Evolutionary conservation across 2,113 vertebrate species (phyloP).

Genomic region (Lonchura striata): DNA sequence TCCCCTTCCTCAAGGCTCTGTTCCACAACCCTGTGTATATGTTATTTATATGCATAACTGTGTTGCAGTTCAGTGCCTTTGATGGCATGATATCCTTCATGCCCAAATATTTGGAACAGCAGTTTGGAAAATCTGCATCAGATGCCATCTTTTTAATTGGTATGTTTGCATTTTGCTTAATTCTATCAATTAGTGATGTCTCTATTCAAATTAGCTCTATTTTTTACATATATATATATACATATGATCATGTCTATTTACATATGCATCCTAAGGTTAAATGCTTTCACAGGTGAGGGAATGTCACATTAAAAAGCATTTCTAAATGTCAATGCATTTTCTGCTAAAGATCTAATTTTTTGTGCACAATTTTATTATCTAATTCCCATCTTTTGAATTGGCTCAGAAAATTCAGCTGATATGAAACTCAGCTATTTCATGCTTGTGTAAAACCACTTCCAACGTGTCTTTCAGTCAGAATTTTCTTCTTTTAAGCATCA

Average conservation of each 20-base stretch:
- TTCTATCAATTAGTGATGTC: neutral
- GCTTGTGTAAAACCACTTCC: neutral
- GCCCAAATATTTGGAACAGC: constrained; percentile 94
- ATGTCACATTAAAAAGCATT: neutral
- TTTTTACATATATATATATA: neutral
- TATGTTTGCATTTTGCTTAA: constrained; percentile 38
- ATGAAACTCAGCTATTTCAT: neutral
- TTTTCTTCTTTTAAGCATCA: neutral
- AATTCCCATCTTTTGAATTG: neutral
- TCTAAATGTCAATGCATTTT: neutral
- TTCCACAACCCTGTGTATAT: constrained; percentile 80
- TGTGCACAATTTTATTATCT: neutral
- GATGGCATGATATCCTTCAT: constrained; percentile 85
- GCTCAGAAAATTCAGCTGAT: neutral
- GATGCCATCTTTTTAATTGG: constrained; percentile 92
- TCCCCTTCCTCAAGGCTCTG: constrained; percentile 83
- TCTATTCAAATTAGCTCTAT: neutral
- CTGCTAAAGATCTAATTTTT: neutral
- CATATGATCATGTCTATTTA: neutral
- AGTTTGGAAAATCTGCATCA: constrained; percentile 89
- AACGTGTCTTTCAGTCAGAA: neutral
- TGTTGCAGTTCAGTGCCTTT: constrained; percentile 85
- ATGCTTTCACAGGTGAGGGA: neutral
- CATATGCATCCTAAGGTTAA: neutral
- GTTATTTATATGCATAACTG: constrained; percentile 80